These are phyloP conservation scores for Sitta carolinensis DNA, from an alignment of 2,797 vertebrate species.

Conservation along the genomic window DNA sequence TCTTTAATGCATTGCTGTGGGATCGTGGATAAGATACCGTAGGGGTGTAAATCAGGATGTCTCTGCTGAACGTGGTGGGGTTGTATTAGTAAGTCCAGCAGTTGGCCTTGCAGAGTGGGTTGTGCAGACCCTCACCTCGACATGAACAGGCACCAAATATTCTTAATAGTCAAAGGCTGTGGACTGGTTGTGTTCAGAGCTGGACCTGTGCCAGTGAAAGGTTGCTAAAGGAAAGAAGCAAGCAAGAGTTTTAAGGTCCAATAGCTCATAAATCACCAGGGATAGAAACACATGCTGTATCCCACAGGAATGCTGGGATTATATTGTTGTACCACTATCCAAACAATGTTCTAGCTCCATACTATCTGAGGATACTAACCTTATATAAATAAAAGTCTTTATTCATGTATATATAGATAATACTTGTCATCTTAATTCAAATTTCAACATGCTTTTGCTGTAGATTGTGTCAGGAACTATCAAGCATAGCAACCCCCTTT, in stretches of 20 bases:
- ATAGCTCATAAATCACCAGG: constrained; percentile 44
- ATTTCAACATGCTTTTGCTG: constrained; percentile 2
- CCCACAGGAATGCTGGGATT: background rate
- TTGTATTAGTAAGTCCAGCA: background rate
- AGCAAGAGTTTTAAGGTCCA: constrained; percentile 50
- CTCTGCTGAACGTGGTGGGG: background rate
- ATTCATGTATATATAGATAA: background rate
- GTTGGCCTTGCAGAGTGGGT: background rate
- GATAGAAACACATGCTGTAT: constrained; percentile 27
- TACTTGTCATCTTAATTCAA: constrained; percentile 22
- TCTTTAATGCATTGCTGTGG: background rate
- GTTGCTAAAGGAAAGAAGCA: constrained; percentile 42
- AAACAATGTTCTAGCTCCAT: constrained; percentile 44
- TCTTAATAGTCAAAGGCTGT: background rate
- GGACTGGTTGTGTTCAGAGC: background rate
- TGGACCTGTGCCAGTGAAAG: constrained; percentile 15
- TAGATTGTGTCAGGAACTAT: background rate
- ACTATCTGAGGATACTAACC: constrained; percentile 28
- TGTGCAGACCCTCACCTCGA: background rate
- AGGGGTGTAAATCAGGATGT: background rate
- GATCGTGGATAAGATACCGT: background rate
- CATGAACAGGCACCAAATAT: background rate
- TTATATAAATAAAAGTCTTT: constrained; percentile 37
- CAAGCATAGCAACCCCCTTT: background rate
- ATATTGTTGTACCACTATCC: constrained; percentile 22